phyloP scores from a whole-genome alignment of 1,140 invertebrate genomes.

The Megalopta genalis region DNA sequence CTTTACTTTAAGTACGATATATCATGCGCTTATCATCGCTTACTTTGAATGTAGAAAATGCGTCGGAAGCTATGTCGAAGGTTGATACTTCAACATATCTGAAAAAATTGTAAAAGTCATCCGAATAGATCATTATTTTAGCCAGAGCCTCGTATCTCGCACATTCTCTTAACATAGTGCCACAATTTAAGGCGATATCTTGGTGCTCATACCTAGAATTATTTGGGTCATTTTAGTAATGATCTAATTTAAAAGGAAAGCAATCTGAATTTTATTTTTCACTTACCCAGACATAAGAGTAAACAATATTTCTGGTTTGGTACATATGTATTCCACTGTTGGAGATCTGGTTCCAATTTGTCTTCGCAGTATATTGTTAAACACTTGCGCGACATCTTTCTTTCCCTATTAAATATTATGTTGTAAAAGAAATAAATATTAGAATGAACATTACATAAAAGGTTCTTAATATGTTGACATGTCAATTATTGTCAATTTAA shows the following conservation, averaged over 20 bases:
- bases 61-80: slow-evolving; percentile 99
- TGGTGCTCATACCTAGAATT: slow-evolving; percentile 95
- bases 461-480: too few species aligned
- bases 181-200: slow-evolving; percentile 99
- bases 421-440: slow-evolving; percentile 5
- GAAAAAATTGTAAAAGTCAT: slow-evolving; percentile 99
- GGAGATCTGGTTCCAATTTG: slow-evolving; percentile 98
- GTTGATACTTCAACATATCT: slow-evolving; percentile 99
- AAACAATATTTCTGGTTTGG: slow-evolving; percentile 97
- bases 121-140: slow-evolving; percentile 98
- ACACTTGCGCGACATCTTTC: slow-evolving; percentile 99
- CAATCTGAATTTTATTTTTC: background rate
- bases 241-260: background rate
- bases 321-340: slow-evolving; percentile 99
- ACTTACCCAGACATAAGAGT: slow-evolving; percentile 96
- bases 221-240: background rate
- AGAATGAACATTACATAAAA: background rate
- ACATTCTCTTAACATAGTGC: slow-evolving; percentile 99
- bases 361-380: slow-evolving; percentile 98
- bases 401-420: slow-evolving; percentile 86
- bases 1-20: slow-evolving; percentile 49
- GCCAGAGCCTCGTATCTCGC: slow-evolving; percentile 98
- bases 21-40: slow-evolving; percentile 41
- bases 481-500: too few species aligned
- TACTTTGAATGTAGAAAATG: slow-evolving; percentile 99